A percentile compares a stretch with the other conserved stretches of the same genome.
phyloP scores from a whole-genome alignment of 2,888 invertebrate genomes.

The Augochlorella aurata region DNA sequence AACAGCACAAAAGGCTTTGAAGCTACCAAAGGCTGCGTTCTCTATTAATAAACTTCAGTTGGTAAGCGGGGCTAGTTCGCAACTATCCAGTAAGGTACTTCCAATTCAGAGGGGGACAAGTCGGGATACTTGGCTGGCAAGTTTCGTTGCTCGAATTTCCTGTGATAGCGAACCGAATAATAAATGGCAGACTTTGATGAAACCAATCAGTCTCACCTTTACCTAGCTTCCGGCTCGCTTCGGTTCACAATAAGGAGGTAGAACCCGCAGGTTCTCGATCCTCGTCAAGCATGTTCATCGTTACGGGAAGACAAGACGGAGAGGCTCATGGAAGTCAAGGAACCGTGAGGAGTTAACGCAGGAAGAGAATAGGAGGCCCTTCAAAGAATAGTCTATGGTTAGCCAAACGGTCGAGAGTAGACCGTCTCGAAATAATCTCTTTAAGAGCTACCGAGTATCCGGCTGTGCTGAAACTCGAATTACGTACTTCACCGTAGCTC shows the following conservation, averaged over 20 bases:
- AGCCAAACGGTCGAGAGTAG: conserved; percentile 54
- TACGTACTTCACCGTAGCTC: conserved; percentile 46
- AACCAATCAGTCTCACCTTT: conserved; percentile 35
- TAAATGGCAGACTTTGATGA: conserved; percentile 34
- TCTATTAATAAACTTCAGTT: neutral
- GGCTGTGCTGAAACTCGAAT: conserved; percentile 57
- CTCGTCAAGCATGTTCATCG: conserved; percentile 59
- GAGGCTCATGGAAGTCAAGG: conserved; percentile 60
- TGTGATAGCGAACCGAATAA: conserved; percentile 16
- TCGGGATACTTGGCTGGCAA: neutral
- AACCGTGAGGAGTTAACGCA: conserved; percentile 55
- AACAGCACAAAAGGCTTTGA: too few species aligned
- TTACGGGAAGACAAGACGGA: conserved; percentile 56
- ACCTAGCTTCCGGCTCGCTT: conserved; percentile 21
- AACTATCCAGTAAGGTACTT: neutral
- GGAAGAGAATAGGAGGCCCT: conserved; percentile 61
- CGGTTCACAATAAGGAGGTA: conserved; percentile 30
- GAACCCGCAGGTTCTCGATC: conserved; percentile 39
- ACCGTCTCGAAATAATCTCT: conserved; percentile 68
- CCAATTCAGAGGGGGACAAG: neutral
- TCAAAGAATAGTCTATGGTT: conserved; percentile 61
- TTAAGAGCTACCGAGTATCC: conserved; percentile 61
- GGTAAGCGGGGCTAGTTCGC: neutral
- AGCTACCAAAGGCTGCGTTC: too few species aligned
- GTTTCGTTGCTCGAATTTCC: conserved; percentile 22